Evolutionary conservation across 2,888 invertebrate genomes (phyloP), one percentile per base, ranked within the genome.

Genomic region (Cylloceria caligata): DNA sequence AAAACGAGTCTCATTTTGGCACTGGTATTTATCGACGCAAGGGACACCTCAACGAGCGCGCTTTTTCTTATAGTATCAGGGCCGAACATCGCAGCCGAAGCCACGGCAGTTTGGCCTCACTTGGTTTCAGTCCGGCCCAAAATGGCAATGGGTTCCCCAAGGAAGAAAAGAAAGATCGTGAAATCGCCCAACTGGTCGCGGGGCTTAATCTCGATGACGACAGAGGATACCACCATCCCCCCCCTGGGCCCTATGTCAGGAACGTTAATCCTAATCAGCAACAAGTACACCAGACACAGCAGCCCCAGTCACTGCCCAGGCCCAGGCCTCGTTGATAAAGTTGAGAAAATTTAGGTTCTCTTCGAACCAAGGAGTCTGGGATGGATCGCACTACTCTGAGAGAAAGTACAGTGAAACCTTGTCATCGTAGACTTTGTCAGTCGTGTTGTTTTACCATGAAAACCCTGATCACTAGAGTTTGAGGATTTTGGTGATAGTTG

Each of bases 181-280:
- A 98, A 94, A 97, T 98, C 86, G 97, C 97, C 93, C 98, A 98
- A 93, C 95, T 98, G 95, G 97, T 98, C 84, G 97, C 97, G n/a
- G 98, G 97, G 21, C 93, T 98, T 87, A 97, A 96, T 89, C 94
- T 98, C 71, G 96, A 96, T 0, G 97, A 97, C 81, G 96, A 96
- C 85, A 93, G 95, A 85, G 96, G 96, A 91, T 93, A 96, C 62
- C 94, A 95, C 30, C 96, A 96, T 91, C 60, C n/a, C 60, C 95
- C 95, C 65, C 94, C 60, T 62, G 95, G 93, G 89, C 94, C 94
- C 93, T 95, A 94, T 93, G 68, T 69, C 57, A 86, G 88, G 94
- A 93, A 93, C 93, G 73, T 94, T 93, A 83, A 94, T 93, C 94
- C 94, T 47, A 88, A 84, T 89, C 86, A 86, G 24, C 81, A 52